phyloP scores from a whole-genome alignment of 2,113 vertebrate species.

The Tyrannus savana region DNA sequence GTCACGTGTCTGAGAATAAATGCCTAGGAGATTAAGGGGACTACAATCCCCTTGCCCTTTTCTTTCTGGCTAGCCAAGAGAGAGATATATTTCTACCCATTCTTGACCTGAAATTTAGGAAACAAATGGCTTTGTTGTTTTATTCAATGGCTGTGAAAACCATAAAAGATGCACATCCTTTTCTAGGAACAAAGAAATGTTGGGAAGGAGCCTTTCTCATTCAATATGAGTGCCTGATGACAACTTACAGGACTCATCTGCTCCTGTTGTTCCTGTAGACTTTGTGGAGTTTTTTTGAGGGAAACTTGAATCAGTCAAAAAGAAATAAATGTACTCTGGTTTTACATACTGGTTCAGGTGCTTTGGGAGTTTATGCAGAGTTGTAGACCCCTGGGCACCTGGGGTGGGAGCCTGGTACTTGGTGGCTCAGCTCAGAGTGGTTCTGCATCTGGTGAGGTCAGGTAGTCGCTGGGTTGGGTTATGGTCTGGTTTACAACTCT shows the following conservation, averaged over 20 bases:
- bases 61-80: not conserved
- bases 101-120: not conserved
- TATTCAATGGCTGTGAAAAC: not conserved
- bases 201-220: not conserved
- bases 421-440: not conserved
- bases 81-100: not conserved
- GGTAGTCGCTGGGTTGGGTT: fast-evolving
- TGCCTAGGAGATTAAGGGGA: not conserved
- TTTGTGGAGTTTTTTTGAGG: not conserved
- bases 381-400: not conserved
- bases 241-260: not conserved
- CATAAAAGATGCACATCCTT: not conserved
- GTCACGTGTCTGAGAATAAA: not conserved
- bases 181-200: not conserved
- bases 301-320: not conserved
- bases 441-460: not conserved
- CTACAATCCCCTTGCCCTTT: not conserved
- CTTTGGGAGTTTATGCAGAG: not conserved
- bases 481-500: not conserved
- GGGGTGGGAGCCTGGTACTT: not conserved
- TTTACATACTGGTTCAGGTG: not conserved
- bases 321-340: not conserved
- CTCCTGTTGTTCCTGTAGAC: not conserved
- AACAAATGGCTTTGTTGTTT: not conserved
- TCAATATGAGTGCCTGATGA: not conserved